A percentile compares a stretch with the other conserved stretches of the same genome.
Evolutionary conservation across 1,140 invertebrate species (phyloP).

Genomic region (Monochamus saltuarius): DNA sequence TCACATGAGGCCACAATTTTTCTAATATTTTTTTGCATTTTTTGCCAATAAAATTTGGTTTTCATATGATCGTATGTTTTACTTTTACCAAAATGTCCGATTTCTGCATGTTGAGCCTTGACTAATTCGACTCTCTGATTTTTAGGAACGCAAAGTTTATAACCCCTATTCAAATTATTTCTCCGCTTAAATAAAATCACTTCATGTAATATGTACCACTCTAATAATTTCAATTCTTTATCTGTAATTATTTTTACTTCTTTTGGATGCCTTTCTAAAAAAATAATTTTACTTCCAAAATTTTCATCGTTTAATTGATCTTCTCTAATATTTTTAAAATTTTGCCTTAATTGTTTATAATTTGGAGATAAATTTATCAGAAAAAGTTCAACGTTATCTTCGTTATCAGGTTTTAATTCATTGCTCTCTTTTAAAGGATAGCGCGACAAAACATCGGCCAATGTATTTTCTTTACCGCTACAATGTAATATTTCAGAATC

Average conservation of each 20-base stretch:
- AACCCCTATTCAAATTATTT: too few species aligned
- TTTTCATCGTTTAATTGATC: neutral
- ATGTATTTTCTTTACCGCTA: neutral
- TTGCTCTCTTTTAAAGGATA: neutral
- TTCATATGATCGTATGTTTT: conserved; percentile 7
- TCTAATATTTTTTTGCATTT: conserved; percentile 8
- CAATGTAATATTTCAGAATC: neutral
- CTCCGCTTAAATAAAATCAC: too few species aligned
- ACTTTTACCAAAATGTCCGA: conserved; percentile 10
- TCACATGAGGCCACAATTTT: conserved; percentile 10
- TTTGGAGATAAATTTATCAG: neutral
- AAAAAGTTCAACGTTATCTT: neutral
- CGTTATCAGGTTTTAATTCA: too few species aligned
- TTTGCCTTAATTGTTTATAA: neutral
- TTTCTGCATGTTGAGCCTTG: neutral
- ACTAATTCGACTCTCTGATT: neutral
- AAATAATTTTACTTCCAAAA: neutral
- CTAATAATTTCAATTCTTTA: neutral
- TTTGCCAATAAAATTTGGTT: conserved; percentile 9
- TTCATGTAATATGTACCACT: neutral
- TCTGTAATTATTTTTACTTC: conserved; percentile 2
- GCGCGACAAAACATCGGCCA: neutral
- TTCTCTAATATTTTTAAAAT: neutral
- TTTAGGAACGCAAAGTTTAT: too few species aligned
- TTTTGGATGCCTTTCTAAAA: neutral